Percentiles rank a stretch among this genome's conserved stretches.
phyloP scores from a whole-genome alignment of 2,888 invertebrate genomes.

The Drosophila paracracens region DNA sequence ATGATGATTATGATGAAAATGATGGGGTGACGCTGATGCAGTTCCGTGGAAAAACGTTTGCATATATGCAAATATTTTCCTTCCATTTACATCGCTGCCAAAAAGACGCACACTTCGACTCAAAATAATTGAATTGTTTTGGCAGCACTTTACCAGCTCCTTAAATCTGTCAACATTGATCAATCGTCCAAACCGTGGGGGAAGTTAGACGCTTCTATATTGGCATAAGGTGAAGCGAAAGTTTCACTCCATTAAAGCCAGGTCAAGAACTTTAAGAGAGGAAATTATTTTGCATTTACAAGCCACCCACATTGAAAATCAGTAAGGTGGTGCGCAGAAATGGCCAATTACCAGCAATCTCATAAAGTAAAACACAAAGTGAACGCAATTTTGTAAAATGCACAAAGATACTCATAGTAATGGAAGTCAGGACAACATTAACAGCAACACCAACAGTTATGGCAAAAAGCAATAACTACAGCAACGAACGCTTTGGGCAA shows the following conservation, averaged over 20 bases:
- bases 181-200: slow-evolving; percentile 57
- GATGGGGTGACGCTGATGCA: slow-evolving; percentile 23
- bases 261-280: background rate
- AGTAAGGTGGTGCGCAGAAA: slow-evolving; percentile 9
- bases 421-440: slow-evolving; percentile 3
- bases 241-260: slow-evolving; percentile 28
- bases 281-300: background rate
- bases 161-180: slow-evolving; percentile 81
- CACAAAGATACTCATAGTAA: slow-evolving; percentile 36
- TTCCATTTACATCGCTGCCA: slow-evolving; percentile 56
- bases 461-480: slow-evolving; percentile 6
- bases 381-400: slow-evolving; percentile 45
- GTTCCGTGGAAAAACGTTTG: slow-evolving; percentile 26
- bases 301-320: background rate
- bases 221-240: slow-evolving; percentile 8
- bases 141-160: slow-evolving; percentile 80
- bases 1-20: background rate
- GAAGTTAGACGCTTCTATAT: background rate
- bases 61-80: slow-evolving; percentile 65
- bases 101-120: slow-evolving; percentile 6
- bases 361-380: slow-evolving; percentile 34
- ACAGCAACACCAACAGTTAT: slow-evolving; percentile 5
- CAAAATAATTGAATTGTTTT: slow-evolving; percentile 76
- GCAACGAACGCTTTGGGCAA: slow-evolving; percentile 31
- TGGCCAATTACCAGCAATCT: slow-evolving; percentile 26